These are phyloP conservation scores for Crocodylus rhombifer DNA, from an alignment of 2,797 vertebrate species.

Conservation along the genomic window DNA sequence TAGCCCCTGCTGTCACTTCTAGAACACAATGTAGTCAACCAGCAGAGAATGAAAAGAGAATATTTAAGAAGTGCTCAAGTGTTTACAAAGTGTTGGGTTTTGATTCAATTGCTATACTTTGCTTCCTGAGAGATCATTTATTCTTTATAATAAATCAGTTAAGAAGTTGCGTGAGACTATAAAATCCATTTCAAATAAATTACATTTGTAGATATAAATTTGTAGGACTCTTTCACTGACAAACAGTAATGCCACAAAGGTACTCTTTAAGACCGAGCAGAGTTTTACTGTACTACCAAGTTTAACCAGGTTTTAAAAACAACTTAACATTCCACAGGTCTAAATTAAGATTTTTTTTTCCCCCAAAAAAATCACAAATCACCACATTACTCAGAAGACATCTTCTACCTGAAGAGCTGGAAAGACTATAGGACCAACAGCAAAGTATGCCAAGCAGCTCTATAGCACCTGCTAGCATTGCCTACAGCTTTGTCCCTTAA, in stretches of 20 bases:
- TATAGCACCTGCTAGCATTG: not conserved
- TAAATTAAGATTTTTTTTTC: not conserved
- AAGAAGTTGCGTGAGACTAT: slow-evolving; percentile 17
- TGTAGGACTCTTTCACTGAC: not conserved
- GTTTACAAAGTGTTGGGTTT: slow-evolving; percentile 34
- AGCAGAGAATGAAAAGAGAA: slow-evolving; percentile 65
- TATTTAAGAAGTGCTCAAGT: slow-evolving; percentile 55
- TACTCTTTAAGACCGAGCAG: not conserved
- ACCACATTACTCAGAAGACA: not conserved
- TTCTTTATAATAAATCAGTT: slow-evolving; percentile 62
- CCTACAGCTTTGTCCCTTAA: not conserved
- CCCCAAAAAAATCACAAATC: not conserved
- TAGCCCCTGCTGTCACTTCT: slow-evolving; percentile 13
- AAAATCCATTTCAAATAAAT: slow-evolving; percentile 20
- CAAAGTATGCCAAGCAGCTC: not conserved
- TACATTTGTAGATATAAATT: not conserved
- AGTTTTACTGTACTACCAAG: not conserved
- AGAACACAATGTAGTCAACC: slow-evolving; percentile 40
- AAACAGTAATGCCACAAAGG: not conserved
- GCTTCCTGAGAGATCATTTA: slow-evolving; percentile 49
- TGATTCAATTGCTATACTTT: not conserved
- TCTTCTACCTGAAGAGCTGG: not conserved
- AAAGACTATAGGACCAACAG: not conserved
- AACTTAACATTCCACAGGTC: not conserved
- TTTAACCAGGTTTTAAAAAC: not conserved